Evolutionary conservation across 1,140 invertebrate genomes (phyloP).

Genomic region (Monochamus saltuarius): DNA sequence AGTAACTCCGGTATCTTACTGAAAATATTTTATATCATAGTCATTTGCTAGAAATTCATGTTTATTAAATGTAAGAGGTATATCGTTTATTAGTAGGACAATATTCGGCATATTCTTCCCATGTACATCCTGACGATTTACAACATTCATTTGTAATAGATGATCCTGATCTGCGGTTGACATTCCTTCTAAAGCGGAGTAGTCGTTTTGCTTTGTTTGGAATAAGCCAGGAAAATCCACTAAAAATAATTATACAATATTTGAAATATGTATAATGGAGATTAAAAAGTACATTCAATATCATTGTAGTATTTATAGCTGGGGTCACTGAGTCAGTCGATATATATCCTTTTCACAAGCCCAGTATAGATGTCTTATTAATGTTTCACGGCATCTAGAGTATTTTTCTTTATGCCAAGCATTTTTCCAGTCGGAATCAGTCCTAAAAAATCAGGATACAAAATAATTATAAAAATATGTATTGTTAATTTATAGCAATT

Average conservation of each 20-base stretch:
- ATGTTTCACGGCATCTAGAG: constrained; percentile 58
- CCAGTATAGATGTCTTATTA: constrained; percentile 60
- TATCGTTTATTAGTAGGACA: constrained; percentile 60
- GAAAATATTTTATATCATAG: no score
- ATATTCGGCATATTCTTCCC: constrained; percentile 67
- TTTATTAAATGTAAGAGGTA: constrained; percentile 13
- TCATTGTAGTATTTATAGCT: constrained; percentile 14
- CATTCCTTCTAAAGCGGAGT: constrained; percentile 42
- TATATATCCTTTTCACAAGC: constrained; percentile 65
- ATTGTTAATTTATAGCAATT: no score
- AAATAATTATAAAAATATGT: neutral
- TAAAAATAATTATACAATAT: constrained; percentile 19
- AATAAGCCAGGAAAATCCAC: constrained; percentile 49
- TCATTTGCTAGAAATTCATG: no score
- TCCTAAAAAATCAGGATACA: constrained; percentile 40
- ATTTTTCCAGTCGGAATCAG: constrained; percentile 59
- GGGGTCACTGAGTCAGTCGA: constrained; percentile 52
- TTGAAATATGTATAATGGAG: constrained; percentile 2
- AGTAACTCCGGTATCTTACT: no score
- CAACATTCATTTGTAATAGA: constrained; percentile 64
- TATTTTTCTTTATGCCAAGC: constrained; percentile 62
- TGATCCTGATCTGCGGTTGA: constrained; percentile 38
- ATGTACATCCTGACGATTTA: constrained; percentile 59
- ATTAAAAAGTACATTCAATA: constrained; percentile 25
- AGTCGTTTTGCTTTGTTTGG: constrained; percentile 48